These are phyloP conservation scores for Eueremaeus valkanovi DNA, from an alignment of 2,888 invertebrate species.

Conservation along the genomic window DNA sequence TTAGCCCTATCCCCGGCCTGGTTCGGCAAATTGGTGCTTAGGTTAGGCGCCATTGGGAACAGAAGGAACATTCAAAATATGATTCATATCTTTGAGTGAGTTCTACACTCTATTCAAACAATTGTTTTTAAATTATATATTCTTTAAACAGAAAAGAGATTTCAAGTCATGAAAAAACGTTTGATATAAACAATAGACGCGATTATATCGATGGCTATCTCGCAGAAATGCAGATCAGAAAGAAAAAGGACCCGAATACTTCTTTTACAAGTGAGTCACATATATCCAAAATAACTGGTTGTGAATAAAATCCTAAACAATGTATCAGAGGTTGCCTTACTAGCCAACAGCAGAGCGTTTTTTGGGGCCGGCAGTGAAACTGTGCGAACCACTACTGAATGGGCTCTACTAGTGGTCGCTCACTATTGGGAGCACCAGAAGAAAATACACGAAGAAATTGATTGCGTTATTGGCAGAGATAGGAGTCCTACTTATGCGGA, in stretches of 20 bases:
- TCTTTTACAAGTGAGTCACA: constrained; percentile 44
- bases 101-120: not conserved
- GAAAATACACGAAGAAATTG: constrained; percentile 61
- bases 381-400: constrained; percentile 44
- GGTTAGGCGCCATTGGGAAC: not conserved
- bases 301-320: constrained; percentile 42
- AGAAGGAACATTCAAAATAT: not conserved
- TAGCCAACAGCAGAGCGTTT: constrained; percentile 45
- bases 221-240: constrained; percentile 43
- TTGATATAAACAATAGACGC: not conserved
- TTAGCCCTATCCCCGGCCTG: too few species aligned
- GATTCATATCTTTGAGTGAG: not conserved
- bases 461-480: constrained; percentile 60
- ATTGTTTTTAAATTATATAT: not conserved
- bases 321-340: too few species aligned
- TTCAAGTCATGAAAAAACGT: not conserved
- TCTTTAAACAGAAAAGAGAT: not conserved
- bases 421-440: constrained; percentile 60
- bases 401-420: constrained; percentile 59
- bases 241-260: constrained; percentile 42
- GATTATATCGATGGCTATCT: constrained; percentile 34
- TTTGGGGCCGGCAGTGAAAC: constrained; percentile 47
- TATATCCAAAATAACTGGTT: not conserved
- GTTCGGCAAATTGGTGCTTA: not conserved
- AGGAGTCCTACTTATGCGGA: constrained; percentile 59